Base-by-base conservation (phyloP, 2,113 vertebrate species). In the Siniperca knerii region DNA sequence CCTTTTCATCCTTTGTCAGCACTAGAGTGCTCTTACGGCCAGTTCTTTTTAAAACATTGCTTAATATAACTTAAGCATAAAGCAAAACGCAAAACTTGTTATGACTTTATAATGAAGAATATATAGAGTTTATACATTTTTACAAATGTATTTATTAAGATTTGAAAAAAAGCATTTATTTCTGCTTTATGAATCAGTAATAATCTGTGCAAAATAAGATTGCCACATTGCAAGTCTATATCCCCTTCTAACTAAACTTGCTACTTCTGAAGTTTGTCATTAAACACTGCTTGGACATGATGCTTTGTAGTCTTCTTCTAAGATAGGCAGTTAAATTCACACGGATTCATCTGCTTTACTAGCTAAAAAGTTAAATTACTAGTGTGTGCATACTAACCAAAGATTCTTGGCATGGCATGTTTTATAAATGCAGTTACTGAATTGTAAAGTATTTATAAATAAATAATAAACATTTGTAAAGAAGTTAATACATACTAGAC, bases 381-480 rank as follows among this genome's bases (percentile, higher is more conserved):
- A 29, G 29, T 29, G 23, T 35, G 62, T 35, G 11, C 37, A 64
- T 21, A 64, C 10, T 54, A 10, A 50, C 16, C 29, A 37, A 12
- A 40, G 16, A 25, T 50, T 50, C 29, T 52, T 82, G 44, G 58
- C 33, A 54, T 62, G n/a, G 9, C 58, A 82, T 88, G 0, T 79
- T 87, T 85, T 66, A 77, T 61, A 10, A 70, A 81, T 54, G 23
- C 11, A 25, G 52, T 67, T 21, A 40, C 12, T 55, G 50, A 87
- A 66, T 54, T 77, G 68, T 50, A 29, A 80, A 85, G 44, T 70
- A 13, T 81, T 62, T 61, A 42, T 87, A 58, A 70, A 25, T 66
- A 57, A 65, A 66, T 9, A 46, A 66, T 33, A 16, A 79, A 79
- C 3, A 1, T 68, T 79, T 67, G 75, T 77, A 52, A 71, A 80